phyloP scores from a whole-genome alignment of 2,113 vertebrate genomes.

The Nipponia nippon region DNA sequence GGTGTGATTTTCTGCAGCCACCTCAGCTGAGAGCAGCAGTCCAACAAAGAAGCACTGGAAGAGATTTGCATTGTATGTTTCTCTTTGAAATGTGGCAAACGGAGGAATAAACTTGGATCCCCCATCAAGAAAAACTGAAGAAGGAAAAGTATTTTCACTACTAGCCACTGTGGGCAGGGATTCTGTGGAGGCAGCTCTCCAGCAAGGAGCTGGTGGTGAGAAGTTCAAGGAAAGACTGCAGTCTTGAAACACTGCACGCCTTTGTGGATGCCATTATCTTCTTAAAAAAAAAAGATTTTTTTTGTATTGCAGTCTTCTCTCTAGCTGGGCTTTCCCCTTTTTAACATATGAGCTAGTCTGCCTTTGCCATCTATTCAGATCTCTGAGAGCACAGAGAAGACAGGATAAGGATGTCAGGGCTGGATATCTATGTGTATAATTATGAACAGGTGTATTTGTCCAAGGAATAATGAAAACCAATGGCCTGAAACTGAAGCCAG shows the following conservation, averaged over 20 bases:
- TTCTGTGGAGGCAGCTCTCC: neutral
- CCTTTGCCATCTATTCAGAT: neutral
- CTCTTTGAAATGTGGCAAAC: neutral
- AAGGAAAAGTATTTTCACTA: neutral
- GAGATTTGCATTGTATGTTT: neutral
- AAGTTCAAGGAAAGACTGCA: neutral
- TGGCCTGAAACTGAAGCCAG: slow-evolving; percentile 16
- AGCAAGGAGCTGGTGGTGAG: neutral
- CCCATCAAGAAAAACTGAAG: neutral
- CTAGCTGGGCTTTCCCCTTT: neutral
- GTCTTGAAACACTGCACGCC: neutral
- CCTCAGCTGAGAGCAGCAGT: neutral
- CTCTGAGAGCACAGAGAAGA: neutral
- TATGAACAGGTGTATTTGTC: slow-evolving; percentile 16
- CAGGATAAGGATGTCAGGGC: neutral
- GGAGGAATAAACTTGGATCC: neutral
- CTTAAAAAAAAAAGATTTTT: neutral
- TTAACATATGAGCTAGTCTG: neutral
- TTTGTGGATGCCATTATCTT: neutral
- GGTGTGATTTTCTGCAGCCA: slow-evolving; percentile 18
- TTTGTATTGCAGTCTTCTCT: neutral
- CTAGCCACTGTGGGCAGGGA: neutral
- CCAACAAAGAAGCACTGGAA: neutral
- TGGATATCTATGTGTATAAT: neutral
- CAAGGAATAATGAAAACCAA: slow-evolving; percentile 44